These are phyloP conservation scores for Ptychadena robeensis DNA, from an alignment of 2,797 vertebrate genomes.

Conservation along the genomic window DNA sequence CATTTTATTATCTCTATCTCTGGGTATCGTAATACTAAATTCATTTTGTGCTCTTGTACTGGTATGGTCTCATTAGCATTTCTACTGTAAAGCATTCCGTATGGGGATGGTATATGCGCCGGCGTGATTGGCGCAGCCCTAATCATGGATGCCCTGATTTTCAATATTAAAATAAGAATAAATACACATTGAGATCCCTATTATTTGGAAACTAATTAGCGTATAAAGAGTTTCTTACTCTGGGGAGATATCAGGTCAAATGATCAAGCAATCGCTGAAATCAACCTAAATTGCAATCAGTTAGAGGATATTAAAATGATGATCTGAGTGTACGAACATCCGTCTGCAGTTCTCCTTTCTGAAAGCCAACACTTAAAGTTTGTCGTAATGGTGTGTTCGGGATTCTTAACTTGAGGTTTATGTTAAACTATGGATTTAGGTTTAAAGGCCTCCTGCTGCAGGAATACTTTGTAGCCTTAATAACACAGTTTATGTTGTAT, in stretches of 20 bases:
- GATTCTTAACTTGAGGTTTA: not conserved
- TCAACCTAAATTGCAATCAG: conserved; percentile 20
- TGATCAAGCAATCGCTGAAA: conserved; percentile 11
- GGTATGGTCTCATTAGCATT: not conserved
- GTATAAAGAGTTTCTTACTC: not conserved
- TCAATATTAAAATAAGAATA: not conserved
- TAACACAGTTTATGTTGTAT: too few relatives aligned
- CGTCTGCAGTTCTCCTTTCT: not conserved
- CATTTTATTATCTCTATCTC: not conserved
- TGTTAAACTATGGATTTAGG: too few relatives aligned
- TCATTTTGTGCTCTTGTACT: not conserved
- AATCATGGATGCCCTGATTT: not conserved
- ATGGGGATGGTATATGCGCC: too few relatives aligned
- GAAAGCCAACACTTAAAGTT: not conserved
- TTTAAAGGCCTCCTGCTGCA: too few relatives aligned
- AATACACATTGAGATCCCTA: not conserved
- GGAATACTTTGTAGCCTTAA: too few relatives aligned
- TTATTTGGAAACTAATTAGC: conserved; percentile 1
- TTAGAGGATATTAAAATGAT: conserved; percentile 27
- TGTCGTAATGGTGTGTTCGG: not conserved
- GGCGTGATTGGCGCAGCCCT: not conserved
- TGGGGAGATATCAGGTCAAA: conserved; percentile 9
- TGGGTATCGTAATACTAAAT: not conserved
- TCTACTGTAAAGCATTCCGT: not conserved
- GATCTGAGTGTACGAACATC: not conserved